Base-by-base conservation (phyloP, 2,888 invertebrate species). In the Sarcophaga subvicina region DNA sequence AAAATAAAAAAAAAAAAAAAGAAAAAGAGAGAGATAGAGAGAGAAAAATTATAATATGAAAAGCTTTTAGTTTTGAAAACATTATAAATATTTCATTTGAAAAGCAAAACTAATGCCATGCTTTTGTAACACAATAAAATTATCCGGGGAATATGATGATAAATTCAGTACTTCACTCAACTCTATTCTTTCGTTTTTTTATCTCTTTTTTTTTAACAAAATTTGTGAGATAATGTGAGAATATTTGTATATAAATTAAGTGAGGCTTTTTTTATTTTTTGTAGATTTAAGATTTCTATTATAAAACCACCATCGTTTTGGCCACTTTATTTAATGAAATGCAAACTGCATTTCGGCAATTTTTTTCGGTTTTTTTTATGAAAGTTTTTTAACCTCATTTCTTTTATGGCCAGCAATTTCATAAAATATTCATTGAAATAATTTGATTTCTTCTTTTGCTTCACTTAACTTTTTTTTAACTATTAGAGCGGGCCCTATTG, bases 291-390 rank as follows among this genome's bases (percentile, higher is more conserved):
- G 63, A 22, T 67, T 76, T 1, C 17, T 62, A 4, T 67, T 37
- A 3, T 67, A 22, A 71, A 75, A 59, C 66, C 70, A 75, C 54
- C 70, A 80, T 70, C 20, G 69, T 73, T 84, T 80, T 49, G 70
- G 83, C 70, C 79, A 83, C 79, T 84, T 86, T 76, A 72, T 80
- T 79, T 86, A 86, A 86, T 80, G 82, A 79, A 76, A 83, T 83
- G 83, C 86, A 86, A 80, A 86, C 79, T 76, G 80, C 83, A 80
- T 80, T 80, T 49, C 49, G 14, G 49, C 49, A 14, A 3, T 49
- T 82, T 64, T 17, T 62, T 62, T 62, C 4, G 0, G 1, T 20
- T 49, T 20, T 20, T 20, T 20, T 62, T 60, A 8, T 60, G 60
- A 71, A 76, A 76, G 86, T 75, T 79, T 79, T 67, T 83, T 86